Percentiles rank a stretch among this genome's conserved stretches.
Evolutionary conservation across 2,888 invertebrate genomes (phyloP).

Genomic region (Pemphredon lugubris): DNA sequence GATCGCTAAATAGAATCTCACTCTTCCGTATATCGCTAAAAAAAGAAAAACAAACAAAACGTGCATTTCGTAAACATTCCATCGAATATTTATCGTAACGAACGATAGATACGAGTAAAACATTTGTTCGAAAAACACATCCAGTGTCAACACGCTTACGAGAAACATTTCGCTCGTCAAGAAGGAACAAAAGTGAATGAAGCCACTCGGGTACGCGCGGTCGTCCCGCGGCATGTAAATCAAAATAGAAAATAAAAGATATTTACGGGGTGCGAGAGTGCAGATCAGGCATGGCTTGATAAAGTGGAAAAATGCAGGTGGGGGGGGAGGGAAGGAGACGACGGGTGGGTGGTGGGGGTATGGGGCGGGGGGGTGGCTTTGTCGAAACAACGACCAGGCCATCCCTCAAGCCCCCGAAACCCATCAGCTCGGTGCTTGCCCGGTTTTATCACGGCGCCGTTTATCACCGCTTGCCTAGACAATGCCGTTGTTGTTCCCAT

Average conservation of each 20-base stretch:
- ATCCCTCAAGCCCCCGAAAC: conserved; percentile 70
- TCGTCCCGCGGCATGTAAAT: conserved; percentile 40
- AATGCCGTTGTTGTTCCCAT: conserved; percentile 70
- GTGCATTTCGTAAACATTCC: too few relatives aligned
- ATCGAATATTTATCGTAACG: too few relatives aligned
- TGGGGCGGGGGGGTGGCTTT: conserved; percentile 40
- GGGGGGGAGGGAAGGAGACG: background rate
- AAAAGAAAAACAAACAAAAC: too few relatives aligned
- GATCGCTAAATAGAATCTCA: too few relatives aligned
- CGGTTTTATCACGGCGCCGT: conserved; percentile 75
- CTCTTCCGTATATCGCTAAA: too few relatives aligned
- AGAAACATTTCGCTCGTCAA: conserved; percentile 25
- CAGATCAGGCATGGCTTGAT: conserved; percentile 54
- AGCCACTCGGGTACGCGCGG: conserved; percentile 40
- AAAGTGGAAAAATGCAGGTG: conserved; percentile 64
- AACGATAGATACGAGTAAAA: too few relatives aligned
- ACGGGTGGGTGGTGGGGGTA: too few relatives aligned
- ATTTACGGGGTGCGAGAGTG: conserved; percentile 52
- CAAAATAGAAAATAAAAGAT: conserved; percentile 62
- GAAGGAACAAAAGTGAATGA: conserved; percentile 52
- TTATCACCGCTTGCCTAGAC: conserved; percentile 76
- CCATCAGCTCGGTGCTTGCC: conserved; percentile 65
- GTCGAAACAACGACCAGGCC: conserved; percentile 63
- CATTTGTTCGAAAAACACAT: too few relatives aligned
- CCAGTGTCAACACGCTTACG: conserved; percentile 35